These are phyloP conservation scores for Chroicocephalus ridibundus DNA, from an alignment of 2,113 vertebrate species.

Conservation along the genomic window DNA sequence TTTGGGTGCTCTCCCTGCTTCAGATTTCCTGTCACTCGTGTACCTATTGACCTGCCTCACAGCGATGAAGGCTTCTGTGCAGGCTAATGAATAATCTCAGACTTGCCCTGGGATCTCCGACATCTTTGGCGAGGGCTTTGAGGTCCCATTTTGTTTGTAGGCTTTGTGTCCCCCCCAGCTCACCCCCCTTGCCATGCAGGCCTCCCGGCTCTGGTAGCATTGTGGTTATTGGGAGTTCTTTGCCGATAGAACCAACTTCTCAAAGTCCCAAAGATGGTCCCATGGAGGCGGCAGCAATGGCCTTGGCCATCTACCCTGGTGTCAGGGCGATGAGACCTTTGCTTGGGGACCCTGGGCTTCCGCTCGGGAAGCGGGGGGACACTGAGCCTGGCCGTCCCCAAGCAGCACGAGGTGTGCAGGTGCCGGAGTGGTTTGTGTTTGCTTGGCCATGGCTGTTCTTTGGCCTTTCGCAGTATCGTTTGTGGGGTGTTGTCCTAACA, in stretches of 20 bases:
- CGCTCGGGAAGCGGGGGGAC: not conserved
- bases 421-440: not conserved
- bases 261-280: not conserved
- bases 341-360: not conserved
- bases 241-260: not conserved
- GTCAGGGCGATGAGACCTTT: not conserved
- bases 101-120: not conserved
- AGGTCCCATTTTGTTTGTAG: not conserved
- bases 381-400: not conserved
- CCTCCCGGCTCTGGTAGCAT: not conserved
- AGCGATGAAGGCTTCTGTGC: not conserved
- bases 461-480: fast-evolving
- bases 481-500: not conserved
- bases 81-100: not conserved
- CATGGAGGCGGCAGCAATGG: fast-evolving
- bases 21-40: not conserved
- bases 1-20: not conserved
- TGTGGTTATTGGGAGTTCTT: fast-evolving
- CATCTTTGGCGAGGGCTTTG: not conserved
- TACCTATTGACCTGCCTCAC: fast-evolving
- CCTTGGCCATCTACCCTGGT: not conserved
- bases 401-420: not conserved
- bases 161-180: not conserved
- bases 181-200: not conserved
- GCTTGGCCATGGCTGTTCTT: not conserved